Conservation (phyloP, 2,888 invertebrate genomes). For the Pecten maximus region DNA sequence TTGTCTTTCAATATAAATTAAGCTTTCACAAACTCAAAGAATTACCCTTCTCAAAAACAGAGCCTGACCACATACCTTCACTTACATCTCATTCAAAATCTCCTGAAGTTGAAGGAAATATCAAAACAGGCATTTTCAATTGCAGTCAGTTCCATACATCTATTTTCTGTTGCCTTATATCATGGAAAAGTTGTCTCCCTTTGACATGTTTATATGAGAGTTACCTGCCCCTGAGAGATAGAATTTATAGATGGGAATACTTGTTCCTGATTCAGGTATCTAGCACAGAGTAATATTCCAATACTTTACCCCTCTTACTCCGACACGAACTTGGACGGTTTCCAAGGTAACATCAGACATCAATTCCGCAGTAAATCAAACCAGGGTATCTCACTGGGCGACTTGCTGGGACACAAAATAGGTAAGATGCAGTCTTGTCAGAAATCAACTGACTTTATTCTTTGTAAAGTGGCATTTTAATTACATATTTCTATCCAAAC, state of each 20-base stretch:
- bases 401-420: slow-evolving; percentile 8
- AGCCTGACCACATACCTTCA: not conserved
- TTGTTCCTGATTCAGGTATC: slow-evolving; percentile 17
- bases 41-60: too few relatives aligned
- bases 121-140: not conserved
- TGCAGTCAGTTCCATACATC: too few relatives aligned
- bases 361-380: slow-evolving; percentile 12
- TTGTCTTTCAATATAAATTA: too few relatives aligned
- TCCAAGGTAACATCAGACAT: slow-evolving; percentile 33
- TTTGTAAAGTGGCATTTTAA: not conserved
- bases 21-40: too few relatives aligned
- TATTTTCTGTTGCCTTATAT: not conserved
- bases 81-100: not conserved
- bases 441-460: not conserved
- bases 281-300: not conserved
- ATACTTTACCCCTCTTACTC: not conserved
- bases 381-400: not conserved
- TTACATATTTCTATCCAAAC: too few relatives aligned
- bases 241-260: not conserved
- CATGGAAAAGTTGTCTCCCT: not conserved
- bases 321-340: not conserved
- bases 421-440: not conserved
- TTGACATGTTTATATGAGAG: not conserved
- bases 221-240: not conserved
- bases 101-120: not conserved